A percentile compares a stretch with the other conserved stretches of the same genome.
These are phyloP conservation scores for Pilophorus perplexus DNA, from an alignment of 2,888 invertebrate species.

Conservation along the genomic window DNA sequence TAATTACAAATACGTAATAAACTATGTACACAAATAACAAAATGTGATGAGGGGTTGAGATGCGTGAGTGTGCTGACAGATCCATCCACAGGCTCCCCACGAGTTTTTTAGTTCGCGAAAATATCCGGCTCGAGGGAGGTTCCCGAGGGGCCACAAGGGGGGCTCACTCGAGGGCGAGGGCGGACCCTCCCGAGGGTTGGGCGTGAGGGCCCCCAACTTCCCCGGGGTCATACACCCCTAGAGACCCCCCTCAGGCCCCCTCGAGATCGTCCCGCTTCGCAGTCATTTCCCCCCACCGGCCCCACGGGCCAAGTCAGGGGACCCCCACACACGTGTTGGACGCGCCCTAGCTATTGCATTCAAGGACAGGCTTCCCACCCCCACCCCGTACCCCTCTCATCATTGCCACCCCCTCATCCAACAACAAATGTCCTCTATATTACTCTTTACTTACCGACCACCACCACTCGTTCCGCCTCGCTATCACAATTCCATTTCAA, in stretches of 20 bases:
- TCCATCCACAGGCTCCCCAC: no score
- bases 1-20: no score
- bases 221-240: constrained; percentile 17
- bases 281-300: background rate
- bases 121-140: constrained; percentile 1
- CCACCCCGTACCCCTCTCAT: background rate
- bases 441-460: constrained; percentile 18
- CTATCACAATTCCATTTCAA: no score
- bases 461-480: no score
- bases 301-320: background rate
- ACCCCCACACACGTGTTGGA: constrained; percentile 10
- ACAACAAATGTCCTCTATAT: constrained; percentile 17
- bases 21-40: no score
- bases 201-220: background rate
- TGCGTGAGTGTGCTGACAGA: no score
- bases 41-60: no score
- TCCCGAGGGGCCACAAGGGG: background rate
- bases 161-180: constrained; percentile 4
- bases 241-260: background rate
- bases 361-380: background rate
- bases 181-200: constrained; percentile 17
- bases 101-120: background rate
- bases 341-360: constrained; percentile 18
- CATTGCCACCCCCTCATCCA: background rate
- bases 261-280: no score